phyloP scores from a whole-genome alignment of 35 echinoderm and acorn worm species.

The Anneissia japonica region DNA sequence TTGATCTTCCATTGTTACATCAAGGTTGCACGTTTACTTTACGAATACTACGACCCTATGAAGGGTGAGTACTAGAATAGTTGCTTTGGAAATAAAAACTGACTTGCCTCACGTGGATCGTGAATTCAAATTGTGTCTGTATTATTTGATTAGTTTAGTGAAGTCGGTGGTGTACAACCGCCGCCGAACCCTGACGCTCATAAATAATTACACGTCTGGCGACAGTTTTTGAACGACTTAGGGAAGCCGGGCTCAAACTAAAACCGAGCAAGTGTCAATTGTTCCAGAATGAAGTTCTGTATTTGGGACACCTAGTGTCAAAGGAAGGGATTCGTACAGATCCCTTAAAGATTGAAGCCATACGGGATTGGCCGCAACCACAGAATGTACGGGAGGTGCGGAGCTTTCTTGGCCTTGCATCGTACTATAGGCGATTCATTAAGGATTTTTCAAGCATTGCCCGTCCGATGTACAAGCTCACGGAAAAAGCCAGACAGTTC shows the following conservation, averaged over 20 bases:
- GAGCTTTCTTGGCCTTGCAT: constrained; percentile 32
- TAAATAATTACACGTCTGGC: neutral
- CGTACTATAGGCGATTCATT: constrained; percentile 22
- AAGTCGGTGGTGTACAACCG: neutral
- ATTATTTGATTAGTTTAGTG: neutral
- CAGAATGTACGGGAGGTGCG: neutral
- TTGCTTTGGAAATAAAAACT: too few relatives aligned
- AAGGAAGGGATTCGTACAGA: constrained; percentile 48
- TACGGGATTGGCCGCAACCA: constrained; percentile 43
- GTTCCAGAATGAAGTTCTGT: constrained; percentile 40
- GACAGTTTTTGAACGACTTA: neutral
- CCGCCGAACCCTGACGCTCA: neutral
- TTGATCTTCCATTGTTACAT: too few relatives aligned
- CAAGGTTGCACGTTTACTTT: too few relatives aligned
- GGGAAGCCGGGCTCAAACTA: constrained; percentile 62
- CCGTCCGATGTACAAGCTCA: neutral
- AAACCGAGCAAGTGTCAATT: constrained; percentile 54
- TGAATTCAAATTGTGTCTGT: neutral
- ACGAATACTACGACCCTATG: too few relatives aligned
- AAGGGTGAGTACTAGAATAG: too few relatives aligned
- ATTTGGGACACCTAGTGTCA: constrained; percentile 59
- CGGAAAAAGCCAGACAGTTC: neutral
- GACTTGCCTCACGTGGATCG: too few relatives aligned
- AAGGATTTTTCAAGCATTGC: constrained; percentile 7
- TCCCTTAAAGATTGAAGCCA: constrained; percentile 21